A percentile compares a stretch with the other conserved stretches of the same genome.
phyloP scores from a whole-genome alignment of 2,888 invertebrate genomes.

The Candidula unifasciata region DNA sequence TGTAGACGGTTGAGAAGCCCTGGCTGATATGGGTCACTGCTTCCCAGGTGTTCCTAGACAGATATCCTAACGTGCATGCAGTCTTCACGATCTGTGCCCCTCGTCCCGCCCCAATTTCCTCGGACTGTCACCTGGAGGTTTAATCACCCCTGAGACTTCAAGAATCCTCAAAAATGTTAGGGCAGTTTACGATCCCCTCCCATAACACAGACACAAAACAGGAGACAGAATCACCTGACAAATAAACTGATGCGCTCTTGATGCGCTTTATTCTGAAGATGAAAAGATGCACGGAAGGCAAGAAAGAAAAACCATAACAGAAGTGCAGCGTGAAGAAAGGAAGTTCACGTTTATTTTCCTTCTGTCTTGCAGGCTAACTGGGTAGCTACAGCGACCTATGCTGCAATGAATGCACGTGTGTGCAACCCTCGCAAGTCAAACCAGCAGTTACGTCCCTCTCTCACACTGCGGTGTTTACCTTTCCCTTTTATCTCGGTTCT shows the following conservation, averaged over 20 bases:
- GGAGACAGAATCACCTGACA: no score
- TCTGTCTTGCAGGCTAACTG: not conserved
- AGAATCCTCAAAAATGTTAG: no score
- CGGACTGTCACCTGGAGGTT: no score
- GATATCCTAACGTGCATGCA: no score
- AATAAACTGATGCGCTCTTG: no score
- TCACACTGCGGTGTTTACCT: not conserved
- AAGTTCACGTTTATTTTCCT: constrained; percentile 13
- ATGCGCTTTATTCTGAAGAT: constrained; percentile 5
- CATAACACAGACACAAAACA: no score
- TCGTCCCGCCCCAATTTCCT: no score
- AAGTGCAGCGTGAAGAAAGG: not conserved
- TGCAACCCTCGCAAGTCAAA: not conserved
- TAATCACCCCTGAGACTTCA: no score
- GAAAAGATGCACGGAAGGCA: constrained; percentile 4
- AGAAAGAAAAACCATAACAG: not conserved
- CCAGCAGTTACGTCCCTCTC: not conserved
- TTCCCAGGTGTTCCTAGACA: no score
- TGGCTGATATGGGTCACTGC: not conserved
- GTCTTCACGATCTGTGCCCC: no score
- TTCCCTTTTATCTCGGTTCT: no score
- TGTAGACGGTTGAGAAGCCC: not conserved
- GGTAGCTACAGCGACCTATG: constrained; percentile 3
- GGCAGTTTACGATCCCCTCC: no score
- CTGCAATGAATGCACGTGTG: constrained; percentile 26